Percentiles rank a stretch among this genome's conserved stretches.
These are phyloP conservation scores for Nycticryphes semicollaris DNA, from an alignment of 2,113 vertebrate genomes.

Conservation along the genomic window DNA sequence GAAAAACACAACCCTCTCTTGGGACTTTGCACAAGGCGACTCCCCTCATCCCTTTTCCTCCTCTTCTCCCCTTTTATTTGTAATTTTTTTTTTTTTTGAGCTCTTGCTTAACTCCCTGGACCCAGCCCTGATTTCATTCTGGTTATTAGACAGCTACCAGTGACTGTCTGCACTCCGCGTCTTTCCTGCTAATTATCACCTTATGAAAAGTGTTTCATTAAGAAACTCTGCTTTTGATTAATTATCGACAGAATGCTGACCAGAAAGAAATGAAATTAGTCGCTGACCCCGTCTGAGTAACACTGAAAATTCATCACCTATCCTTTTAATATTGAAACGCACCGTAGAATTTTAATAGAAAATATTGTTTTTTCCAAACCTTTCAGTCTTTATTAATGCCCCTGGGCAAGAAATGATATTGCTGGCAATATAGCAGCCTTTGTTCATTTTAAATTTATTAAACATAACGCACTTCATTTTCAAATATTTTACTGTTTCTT, in stretches of 20 bases:
- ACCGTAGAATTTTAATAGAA: conserved; percentile 85
- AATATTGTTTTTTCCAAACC: conserved; percentile 82
- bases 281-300: conserved; percentile 82
- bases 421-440: conserved; percentile 82
- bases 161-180: conserved; percentile 78
- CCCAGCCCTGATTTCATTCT: conserved; percentile 73
- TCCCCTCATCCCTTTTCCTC: background rate
- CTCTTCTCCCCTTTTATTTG: background rate
- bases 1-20: conserved; percentile 4
- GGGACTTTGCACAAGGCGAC: background rate
- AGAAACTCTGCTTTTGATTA: conserved; percentile 91
- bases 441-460: conserved; percentile 90
- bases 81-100: background rate
- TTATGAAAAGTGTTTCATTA: conserved; percentile 99
- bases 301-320: conserved; percentile 85
- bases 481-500: conserved; percentile 86
- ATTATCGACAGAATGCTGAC: conserved; percentile 96
- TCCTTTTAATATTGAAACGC: conserved; percentile 88
- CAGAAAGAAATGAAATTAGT: conserved; percentile 88
- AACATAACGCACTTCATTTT: conserved; percentile 87
- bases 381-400: conserved; percentile 87
- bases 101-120: conserved; percentile 63
- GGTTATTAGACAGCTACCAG: conserved; percentile 84
- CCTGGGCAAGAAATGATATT: conserved; percentile 80
- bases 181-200: conserved; percentile 97